Evolutionary conservation across 2,888 invertebrate genomes (phyloP).

Genomic region (Sthenelais limicola): DNA sequence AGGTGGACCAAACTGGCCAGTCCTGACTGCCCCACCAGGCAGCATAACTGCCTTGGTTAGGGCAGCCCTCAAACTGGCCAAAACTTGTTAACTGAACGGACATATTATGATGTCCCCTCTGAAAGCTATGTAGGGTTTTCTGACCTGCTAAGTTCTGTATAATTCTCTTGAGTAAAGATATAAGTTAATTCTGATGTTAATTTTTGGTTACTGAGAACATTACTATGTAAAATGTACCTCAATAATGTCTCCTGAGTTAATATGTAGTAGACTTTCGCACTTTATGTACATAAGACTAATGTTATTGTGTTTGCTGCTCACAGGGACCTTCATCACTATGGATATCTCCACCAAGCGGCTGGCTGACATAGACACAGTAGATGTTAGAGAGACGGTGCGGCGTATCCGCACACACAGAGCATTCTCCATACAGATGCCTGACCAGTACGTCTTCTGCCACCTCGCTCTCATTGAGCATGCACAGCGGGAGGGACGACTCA

Average conservation of each 20-base stretch:
- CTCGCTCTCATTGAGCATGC: conserved; percentile 87
- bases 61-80: too few species aligned
- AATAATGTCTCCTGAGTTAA: too few species aligned
- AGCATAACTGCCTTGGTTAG: too few species aligned
- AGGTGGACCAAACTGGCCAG: too few species aligned
- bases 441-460: conserved; percentile 98
- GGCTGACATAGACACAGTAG: conserved; percentile 70
- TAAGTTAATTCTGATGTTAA: too few species aligned
- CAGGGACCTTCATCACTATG: conserved; percentile 96
- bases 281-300: background rate
- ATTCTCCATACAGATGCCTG: conserved; percentile 98
- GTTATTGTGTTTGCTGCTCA: conserved; percentile 10
- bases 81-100: too few species aligned
- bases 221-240: too few species aligned
- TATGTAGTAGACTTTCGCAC: background rate
- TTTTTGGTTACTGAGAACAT: too few species aligned
- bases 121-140: too few species aligned
- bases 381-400: conserved; percentile 76
- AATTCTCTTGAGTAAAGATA: background rate
- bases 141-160: background rate
- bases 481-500: conserved; percentile 58
- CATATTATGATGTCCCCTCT: too few species aligned
- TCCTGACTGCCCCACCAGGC: too few species aligned
- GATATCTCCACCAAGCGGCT: conserved; percentile 77
- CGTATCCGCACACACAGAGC: conserved; percentile 94